Percentiles rank a stretch among this genome's conserved stretches.
These are phyloP conservation scores for Pitta sordida DNA, from an alignment of 2,113 vertebrate genomes.

Conservation along the genomic window DNA sequence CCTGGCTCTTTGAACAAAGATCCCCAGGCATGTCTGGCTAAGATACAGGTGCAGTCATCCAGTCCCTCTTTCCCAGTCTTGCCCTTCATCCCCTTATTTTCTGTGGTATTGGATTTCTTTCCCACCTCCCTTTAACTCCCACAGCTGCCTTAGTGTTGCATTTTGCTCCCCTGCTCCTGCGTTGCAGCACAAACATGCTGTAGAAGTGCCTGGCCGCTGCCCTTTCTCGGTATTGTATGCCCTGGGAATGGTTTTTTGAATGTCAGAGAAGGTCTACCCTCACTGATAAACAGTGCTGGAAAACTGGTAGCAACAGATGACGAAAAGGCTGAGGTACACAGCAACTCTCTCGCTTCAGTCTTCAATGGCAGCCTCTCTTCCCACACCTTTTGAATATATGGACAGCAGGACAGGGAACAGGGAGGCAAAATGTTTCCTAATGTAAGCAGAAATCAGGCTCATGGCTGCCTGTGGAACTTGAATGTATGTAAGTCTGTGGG, in stretches of 20 bases:
- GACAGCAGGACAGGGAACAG: not conserved
- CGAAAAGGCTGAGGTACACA: not conserved
- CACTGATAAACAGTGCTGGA: not conserved
- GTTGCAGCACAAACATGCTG: not conserved
- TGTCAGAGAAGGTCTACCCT: not conserved
- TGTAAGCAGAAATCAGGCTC: not conserved
- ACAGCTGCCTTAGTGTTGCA: not conserved
- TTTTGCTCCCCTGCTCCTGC: rapidly evolving
- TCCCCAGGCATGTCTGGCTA: rapidly evolving
- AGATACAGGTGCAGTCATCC: not conserved
- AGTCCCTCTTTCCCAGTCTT: not conserved
- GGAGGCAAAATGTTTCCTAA: not conserved
- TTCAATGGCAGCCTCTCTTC: not conserved
- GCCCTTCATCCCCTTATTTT: not conserved
- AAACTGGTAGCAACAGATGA: not conserved
- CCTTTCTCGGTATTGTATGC: not conserved
- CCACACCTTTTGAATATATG: not conserved
- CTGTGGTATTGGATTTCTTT: not conserved
- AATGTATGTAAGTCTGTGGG: not conserved
- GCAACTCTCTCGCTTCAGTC: not conserved
- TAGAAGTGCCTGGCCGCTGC: not conserved
- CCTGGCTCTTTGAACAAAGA: not conserved
- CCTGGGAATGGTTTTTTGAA: not conserved
- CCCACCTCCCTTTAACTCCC: too few relatives aligned
- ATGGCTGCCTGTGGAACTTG: not conserved